These are phyloP conservation scores for Mesaphorura yosii DNA, from an alignment of 1,140 invertebrate species.

Conservation along the genomic window DNA sequence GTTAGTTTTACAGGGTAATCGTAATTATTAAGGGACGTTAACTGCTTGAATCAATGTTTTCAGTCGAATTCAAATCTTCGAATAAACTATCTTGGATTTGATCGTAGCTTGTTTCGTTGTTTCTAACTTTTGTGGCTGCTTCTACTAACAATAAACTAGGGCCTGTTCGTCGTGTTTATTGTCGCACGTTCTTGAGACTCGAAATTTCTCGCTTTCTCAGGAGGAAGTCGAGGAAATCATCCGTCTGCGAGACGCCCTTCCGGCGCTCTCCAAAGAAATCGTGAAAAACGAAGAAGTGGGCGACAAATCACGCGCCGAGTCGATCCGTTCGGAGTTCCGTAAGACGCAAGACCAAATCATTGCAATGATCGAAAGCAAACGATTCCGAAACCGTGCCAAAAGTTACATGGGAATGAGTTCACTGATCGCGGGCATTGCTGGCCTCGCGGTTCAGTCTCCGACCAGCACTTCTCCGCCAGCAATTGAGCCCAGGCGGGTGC, in stretches of 20 bases:
- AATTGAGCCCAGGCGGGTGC: background rate
- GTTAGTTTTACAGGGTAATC: background rate
- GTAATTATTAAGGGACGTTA: too few species aligned
- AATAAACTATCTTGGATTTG: too few species aligned
- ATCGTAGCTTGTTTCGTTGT: too few species aligned
- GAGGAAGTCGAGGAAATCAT: slow-evolving; percentile 20
- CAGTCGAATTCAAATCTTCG: too few species aligned
- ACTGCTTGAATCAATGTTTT: too few species aligned
- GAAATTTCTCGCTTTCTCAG: slow-evolving; percentile 1
- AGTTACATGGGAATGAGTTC: background rate
- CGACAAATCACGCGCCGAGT: slow-evolving; percentile 5
- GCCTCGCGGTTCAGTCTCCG: background rate
- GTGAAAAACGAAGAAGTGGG: slow-evolving; percentile 5
- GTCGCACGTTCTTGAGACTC: too few species aligned
- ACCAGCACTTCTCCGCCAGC: background rate
- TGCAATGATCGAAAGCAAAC: slow-evolving; percentile 7
- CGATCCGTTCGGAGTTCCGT: slow-evolving; percentile 2
- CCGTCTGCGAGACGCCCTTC: slow-evolving; percentile 12
- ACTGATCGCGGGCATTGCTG: background rate
- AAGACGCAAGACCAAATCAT: slow-evolving; percentile 18
- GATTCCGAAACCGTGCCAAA: slow-evolving; percentile 3
- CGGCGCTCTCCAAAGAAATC: slow-evolving; percentile 9
- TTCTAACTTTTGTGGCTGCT: too few species aligned
- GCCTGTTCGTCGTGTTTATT: too few species aligned
- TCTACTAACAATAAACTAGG: too few species aligned